Conservation (phyloP, 2,797 vertebrate genomes). For the Gymnoscopelus braueri region DNA sequence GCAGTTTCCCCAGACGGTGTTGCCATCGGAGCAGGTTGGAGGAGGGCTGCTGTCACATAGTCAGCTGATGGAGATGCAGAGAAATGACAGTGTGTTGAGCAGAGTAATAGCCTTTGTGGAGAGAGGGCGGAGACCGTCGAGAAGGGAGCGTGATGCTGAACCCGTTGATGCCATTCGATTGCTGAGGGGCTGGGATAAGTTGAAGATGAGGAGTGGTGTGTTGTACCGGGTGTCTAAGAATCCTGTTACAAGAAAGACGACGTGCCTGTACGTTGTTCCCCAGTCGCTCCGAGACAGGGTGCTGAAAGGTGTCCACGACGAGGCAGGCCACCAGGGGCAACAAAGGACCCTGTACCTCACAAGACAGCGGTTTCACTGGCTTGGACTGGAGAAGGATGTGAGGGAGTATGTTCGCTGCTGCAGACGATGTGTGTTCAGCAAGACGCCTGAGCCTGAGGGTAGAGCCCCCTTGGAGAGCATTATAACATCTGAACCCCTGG, state of each 20-base stretch:
- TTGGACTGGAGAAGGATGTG: too few relatives aligned
- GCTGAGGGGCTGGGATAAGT: constrained; percentile 3
- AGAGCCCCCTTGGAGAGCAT: constrained; percentile 6
- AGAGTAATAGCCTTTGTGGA: constrained; percentile 8
- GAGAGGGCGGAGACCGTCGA: background rate
- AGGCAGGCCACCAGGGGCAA: constrained; percentile 29
- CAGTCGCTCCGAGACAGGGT: background rate
- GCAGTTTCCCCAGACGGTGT: background rate
- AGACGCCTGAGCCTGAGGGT: constrained; percentile 1
- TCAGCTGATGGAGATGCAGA: background rate
- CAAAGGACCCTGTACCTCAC: background rate
- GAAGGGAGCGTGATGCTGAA: constrained; percentile 3
- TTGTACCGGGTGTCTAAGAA: constrained; percentile 6
- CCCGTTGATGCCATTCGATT: background rate
- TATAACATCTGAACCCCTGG: background rate
- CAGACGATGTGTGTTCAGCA: constrained; percentile 18
- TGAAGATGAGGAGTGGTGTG: constrained; percentile 3
- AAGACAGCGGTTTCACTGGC: too few relatives aligned
- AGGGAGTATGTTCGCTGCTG: background rate
- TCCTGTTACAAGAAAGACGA: background rate
- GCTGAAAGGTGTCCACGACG: constrained; percentile 16
- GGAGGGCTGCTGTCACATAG: background rate
- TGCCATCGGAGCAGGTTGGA: too few relatives aligned
- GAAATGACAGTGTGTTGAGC: background rate
- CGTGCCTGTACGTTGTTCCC: constrained; percentile 16